Evolutionary conservation across 2,888 invertebrate species (phyloP).

Genomic region (Diadromus collaris): DNA sequence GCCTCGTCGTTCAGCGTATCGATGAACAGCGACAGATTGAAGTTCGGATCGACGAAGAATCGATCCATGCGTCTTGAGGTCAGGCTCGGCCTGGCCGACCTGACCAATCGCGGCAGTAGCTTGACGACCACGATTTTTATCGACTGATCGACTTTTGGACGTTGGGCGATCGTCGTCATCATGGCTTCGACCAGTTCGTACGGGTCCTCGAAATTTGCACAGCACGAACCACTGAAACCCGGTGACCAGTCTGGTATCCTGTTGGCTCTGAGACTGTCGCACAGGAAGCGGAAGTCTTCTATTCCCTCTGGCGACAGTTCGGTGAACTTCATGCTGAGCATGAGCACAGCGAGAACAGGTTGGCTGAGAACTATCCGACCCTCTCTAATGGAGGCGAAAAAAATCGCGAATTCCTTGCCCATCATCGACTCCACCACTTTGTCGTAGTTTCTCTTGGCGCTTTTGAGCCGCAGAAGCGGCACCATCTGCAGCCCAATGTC

Average conservation of each 20-base stretch:
- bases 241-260: conserved; percentile 60
- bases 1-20: conserved; percentile 32
- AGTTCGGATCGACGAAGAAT: conserved; percentile 53
- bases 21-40: conserved; percentile 58
- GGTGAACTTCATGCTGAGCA: conserved; percentile 60
- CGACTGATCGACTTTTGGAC: conserved; percentile 39
- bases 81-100: neutral
- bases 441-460: conserved; percentile 15
- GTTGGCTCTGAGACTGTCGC: conserved; percentile 58
- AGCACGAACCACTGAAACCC: conserved; percentile 21
- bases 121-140: conserved; percentile 43
- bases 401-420: conserved; percentile 60
- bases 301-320: conserved; percentile 50
- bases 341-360: conserved; percentile 59
- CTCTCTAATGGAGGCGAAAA: conserved; percentile 55
- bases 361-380: conserved; percentile 59
- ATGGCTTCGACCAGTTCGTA: conserved; percentile 51
- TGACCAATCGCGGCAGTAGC: conserved; percentile 41
- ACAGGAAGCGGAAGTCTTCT: conserved; percentile 60
- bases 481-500: conserved; percentile 57
- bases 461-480: conserved; percentile 45
- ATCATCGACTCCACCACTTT: conserved; percentile 20
- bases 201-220: conserved; percentile 43
- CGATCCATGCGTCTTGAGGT: conserved; percentile 36
- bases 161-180: conserved; percentile 44